phyloP scores from a whole-genome alignment of 2,797 vertebrate genomes.

The Notamacropus eugenii region DNA sequence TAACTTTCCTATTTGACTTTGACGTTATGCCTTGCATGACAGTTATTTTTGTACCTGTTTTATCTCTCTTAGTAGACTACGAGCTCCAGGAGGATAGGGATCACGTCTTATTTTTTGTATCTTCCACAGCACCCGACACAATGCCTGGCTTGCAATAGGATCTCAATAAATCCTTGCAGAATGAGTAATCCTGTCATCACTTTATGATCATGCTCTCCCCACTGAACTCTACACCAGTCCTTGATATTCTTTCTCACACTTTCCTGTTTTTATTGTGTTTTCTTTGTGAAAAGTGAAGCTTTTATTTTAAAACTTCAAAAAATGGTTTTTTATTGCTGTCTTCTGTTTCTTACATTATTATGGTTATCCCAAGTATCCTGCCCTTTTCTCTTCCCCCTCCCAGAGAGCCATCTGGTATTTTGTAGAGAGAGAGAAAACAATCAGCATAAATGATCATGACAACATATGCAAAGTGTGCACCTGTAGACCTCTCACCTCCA shows the following conservation, averaged over 20 bases:
- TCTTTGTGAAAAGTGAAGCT: not conserved
- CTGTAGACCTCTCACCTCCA: not conserved
- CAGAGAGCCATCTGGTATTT: not conserved
- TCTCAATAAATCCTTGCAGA: not conserved
- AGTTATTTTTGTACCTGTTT: not conserved
- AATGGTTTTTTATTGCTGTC: not conserved
- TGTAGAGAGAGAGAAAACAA: not conserved
- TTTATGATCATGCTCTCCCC: not conserved
- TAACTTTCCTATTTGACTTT: not conserved
- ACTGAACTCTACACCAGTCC: not conserved
- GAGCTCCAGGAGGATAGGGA: not conserved
- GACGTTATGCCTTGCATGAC: not conserved
- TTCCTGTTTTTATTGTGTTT: not conserved
- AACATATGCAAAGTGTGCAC: not conserved
- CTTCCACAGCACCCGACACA: not conserved
- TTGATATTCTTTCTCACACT: not conserved
- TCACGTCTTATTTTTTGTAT: not conserved
- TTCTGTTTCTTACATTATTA: not conserved
- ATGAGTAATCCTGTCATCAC: not conserved
- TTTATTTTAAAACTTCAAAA: not conserved
- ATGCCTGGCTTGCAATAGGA: not conserved
- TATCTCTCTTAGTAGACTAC: not conserved
- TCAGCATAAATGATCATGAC: not conserved
- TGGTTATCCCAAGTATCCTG: not conserved
- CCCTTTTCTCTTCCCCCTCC: not conserved